A percentile compares a stretch with the other conserved stretches of the same genome.
Evolutionary conservation across 2,888 invertebrate species (phyloP).

Genomic region (Hololepta plana): DNA sequence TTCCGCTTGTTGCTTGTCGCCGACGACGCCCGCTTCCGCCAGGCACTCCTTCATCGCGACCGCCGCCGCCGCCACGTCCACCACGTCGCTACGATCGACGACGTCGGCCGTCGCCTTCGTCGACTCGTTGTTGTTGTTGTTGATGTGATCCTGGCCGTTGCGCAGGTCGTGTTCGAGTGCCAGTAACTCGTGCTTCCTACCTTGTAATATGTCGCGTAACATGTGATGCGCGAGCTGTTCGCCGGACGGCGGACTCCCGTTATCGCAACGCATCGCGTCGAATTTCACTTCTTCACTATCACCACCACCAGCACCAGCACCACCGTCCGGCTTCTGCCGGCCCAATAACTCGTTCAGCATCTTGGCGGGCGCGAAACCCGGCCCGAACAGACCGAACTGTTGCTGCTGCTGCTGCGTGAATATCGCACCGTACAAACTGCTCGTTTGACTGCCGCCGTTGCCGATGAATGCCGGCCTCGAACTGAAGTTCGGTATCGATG

Average conservation of each 20-base stretch:
- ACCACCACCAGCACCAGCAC: constrained; percentile 19
- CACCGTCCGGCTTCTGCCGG: constrained; percentile 40
- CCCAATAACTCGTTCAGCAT: constrained; percentile 83
- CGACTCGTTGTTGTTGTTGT: constrained; percentile 34
- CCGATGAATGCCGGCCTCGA: constrained; percentile 62
- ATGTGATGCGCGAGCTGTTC: constrained; percentile 58
- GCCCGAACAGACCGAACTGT: constrained; percentile 67
- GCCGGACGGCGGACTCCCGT: constrained; percentile 36
- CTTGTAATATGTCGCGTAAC: constrained; percentile 78
- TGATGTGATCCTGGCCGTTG: constrained; percentile 28
- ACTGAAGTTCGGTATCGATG: constrained; percentile 58
- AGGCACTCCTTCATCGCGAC: constrained; percentile 37
- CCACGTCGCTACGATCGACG: constrained; percentile 14
- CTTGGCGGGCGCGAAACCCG: constrained; percentile 74
- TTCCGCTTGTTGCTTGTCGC: constrained; percentile 28
- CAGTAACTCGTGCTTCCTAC: constrained; percentile 66
- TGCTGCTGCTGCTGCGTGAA: constrained; percentile 63
- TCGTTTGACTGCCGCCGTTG: too few species aligned
- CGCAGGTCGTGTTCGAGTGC: constrained; percentile 50
- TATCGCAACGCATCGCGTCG: constrained; percentile 31
- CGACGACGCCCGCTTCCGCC: constrained; percentile 40
- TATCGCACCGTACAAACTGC: constrained; percentile 64
- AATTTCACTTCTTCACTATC: constrained; percentile 27
- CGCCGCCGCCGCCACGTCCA: constrained; percentile 14
- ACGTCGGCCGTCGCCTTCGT: constrained; percentile 28